Evolutionary conservation across 1,140 invertebrate genomes (phyloP).

Genomic region (Drosophila ohnishii): DNA sequence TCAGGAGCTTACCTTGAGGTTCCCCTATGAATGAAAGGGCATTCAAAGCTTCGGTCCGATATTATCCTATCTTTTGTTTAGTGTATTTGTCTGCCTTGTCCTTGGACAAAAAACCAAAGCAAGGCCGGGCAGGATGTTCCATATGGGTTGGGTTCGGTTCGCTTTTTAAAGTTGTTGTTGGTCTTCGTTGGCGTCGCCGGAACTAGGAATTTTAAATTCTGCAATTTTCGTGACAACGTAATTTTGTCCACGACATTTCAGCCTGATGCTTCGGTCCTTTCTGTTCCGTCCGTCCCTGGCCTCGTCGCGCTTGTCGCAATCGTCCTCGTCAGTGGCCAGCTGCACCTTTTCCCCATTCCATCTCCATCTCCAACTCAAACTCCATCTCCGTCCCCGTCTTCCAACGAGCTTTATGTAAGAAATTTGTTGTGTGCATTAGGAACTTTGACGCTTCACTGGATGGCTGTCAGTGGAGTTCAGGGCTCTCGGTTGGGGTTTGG

Average conservation of each 20-base stretch:
- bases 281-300: conserved; percentile 14
- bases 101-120: conserved; percentile 75
- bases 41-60: neutral
- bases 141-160: conserved; percentile 62
- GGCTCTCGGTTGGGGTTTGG: conserved; percentile 8
- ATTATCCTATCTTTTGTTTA: conserved; percentile 33
- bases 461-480: conserved; percentile 70
- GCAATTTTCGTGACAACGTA: conserved; percentile 83
- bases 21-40: neutral
- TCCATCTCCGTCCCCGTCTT: neutral
- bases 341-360: conserved; percentile 19
- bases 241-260: conserved; percentile 82
- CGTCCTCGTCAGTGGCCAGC: conserved; percentile 62
- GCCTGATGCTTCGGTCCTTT: conserved; percentile 63
- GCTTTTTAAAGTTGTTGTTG: conserved; percentile 28
- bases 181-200: conserved; percentile 56
- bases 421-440: conserved; percentile 83
- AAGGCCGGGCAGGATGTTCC: conserved; percentile 47
- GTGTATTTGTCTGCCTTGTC: conserved; percentile 62
- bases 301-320: conserved; percentile 29
- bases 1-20: neutral
- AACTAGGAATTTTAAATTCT: conserved; percentile 83
- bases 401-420: conserved; percentile 58
- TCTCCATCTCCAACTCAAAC: neutral
- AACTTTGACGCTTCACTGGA: conserved; percentile 81